Conservation (phyloP, 53 echinoderm and acorn worm species). For the Echinometra lucunter region DNA sequence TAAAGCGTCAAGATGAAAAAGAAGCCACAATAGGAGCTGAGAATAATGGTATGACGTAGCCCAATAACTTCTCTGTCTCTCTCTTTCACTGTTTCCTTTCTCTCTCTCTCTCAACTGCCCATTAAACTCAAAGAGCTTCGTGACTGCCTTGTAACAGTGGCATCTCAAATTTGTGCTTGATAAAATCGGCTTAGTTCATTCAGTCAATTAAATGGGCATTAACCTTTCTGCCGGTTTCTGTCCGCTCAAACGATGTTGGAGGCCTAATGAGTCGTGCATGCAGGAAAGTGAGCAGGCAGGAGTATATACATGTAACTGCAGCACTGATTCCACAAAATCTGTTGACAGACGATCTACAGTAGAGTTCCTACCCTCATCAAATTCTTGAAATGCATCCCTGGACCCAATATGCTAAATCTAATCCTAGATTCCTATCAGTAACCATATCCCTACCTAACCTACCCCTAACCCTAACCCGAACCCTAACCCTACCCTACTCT, state of each 20-base stretch:
- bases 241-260: not conserved
- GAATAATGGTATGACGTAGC: not conserved
- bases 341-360: not conserved
- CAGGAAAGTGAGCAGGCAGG: not conserved
- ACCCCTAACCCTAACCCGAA: no score
- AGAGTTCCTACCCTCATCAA: no score
- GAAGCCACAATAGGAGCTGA: not conserved
- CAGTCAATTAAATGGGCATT: conserved; percentile 52
- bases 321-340: not conserved
- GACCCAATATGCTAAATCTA: no score
- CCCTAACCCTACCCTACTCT: no score
- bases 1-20: not conserved
- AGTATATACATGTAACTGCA: not conserved
- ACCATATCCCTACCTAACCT: no score
- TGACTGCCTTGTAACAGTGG: not conserved
- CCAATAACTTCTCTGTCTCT: not conserved
- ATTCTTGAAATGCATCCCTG: no score
- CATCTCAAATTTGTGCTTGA: conserved; percentile 24
- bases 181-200: conserved; percentile 14
- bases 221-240: conserved; percentile 26
- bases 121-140: not conserved
- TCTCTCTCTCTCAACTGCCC: not conserved
- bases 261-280: not conserved
- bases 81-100: not conserved
- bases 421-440: no score